Base-by-base conservation (phyloP, 1,140 invertebrate genomes). In the Plectus sambesii region DNA sequence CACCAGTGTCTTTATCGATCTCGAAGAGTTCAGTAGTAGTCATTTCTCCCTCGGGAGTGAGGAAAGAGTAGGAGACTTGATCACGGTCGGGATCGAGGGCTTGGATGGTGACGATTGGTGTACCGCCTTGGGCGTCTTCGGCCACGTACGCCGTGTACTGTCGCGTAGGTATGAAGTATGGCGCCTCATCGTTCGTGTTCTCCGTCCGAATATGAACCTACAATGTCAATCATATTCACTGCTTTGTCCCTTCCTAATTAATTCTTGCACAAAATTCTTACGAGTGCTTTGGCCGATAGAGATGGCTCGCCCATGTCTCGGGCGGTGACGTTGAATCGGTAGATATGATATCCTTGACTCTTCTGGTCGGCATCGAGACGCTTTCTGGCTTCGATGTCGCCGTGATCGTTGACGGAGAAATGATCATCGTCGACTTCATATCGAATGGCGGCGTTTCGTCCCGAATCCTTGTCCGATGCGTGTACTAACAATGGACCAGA, bases 221-320 rank as follows among this genome's bases (percentile, higher is more conserved):
- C 2, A 20, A 19, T 20, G 55, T 19, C 8, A 55, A n/a, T 44
- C n/a, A 45, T 2, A 3, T 43, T 45, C 5, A 12, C 8, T 45
- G n/a, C 38, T 44, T 15, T n/a, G 12, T 53, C 24, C 27, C 47
- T 4, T 15, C 17, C 20, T 52, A 15, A 3, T 17, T 9, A 43
- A 37, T n/a, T n/a, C n/a, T n/a, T n/a, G n/a, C 5, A 15, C 17
- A 23, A 5, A 52, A 8, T 38, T 19, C 6, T 70, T 5, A 94
- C 79, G 43, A 80, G 79, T 2, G 85, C 79, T 15, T 79, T 81
- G 1, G 87, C 81, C 25, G 83, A 83, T 25, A 82, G 76, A 0
- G 82, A 78, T 2, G 85, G 85, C 8, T 79, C 80, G 12, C 90
- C 90, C 70, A 88, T 84, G 71, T 96, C 85, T 22, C 78, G 79